A percentile compares a stretch with the other conserved stretches of the same genome.
These are phyloP conservation scores for Aethes cnicana DNA, from an alignment of 2,888 invertebrate species.

Conservation along the genomic window DNA sequence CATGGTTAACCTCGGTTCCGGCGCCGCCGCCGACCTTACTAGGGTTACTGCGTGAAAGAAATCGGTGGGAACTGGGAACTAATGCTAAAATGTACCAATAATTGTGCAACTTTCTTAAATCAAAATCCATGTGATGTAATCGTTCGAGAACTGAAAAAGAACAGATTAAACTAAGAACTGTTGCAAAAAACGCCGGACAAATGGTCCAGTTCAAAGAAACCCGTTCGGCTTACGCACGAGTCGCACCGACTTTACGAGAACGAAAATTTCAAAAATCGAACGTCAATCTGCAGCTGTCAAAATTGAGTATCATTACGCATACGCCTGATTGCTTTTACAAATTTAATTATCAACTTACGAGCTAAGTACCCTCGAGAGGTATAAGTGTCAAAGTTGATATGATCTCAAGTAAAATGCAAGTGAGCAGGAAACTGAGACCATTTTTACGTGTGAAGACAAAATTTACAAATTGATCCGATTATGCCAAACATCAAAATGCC, in stretches of 20 bases:
- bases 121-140: constrained; percentile 33
- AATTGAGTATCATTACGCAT: constrained; percentile 34
- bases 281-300: constrained; percentile 42
- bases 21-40: constrained; percentile 42
- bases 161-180: too few species aligned
- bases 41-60: constrained; percentile 24
- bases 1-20: constrained; percentile 56
- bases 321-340: constrained; percentile 47
- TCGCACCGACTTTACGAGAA: constrained; percentile 9
- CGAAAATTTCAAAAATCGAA: constrained; percentile 42
- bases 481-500: neutral
- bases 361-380: constrained; percentile 39
- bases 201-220: constrained; percentile 59
- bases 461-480: constrained; percentile 11
- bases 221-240: constrained; percentile 26
- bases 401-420: constrained; percentile 17
- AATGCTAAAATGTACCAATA: constrained; percentile 6
- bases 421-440: constrained; percentile 18
- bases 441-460: constrained; percentile 1
- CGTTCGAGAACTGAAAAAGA: too few species aligned
- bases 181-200: constrained; percentile 51
- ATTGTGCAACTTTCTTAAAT: constrained; percentile 27
- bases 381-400: constrained; percentile 33
- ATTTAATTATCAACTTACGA: constrained; percentile 44
- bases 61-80: neutral